These are phyloP conservation scores for Orchesella cincta DNA, from an alignment of 1,140 invertebrate genomes.

Conservation along the genomic window DNA sequence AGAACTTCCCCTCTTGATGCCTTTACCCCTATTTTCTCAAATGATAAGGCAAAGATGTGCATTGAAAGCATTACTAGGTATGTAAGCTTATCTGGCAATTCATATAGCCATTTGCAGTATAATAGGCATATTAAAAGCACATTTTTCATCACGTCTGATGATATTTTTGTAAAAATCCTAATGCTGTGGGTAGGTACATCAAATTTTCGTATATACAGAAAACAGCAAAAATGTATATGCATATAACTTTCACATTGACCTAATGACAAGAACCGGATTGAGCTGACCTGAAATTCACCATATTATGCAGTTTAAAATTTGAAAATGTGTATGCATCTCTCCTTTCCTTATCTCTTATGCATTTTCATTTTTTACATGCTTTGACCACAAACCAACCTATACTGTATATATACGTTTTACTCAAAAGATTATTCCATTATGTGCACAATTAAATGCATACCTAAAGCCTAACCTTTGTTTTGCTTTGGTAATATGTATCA, in stretches of 20 bases:
- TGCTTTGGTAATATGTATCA: too few species aligned
- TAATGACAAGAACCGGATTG: conserved; percentile 39
- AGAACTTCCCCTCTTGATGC: background rate
- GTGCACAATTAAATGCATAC: too few species aligned
- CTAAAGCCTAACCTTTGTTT: too few species aligned
- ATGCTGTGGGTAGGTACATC: too few species aligned
- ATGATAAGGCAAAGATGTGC: background rate
- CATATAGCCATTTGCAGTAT: too few species aligned
- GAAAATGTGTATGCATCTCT: background rate
- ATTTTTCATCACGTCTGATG: too few species aligned
- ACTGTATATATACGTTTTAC: too few species aligned
- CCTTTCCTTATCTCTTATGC: background rate
- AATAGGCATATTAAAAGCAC: too few species aligned
- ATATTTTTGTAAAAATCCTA: too few species aligned
- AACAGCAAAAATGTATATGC: background rate
- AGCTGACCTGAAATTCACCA: conserved; percentile 27
- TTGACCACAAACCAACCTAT: background rate
- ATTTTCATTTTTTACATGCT: background rate
- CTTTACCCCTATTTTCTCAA: background rate
- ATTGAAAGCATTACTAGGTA: background rate
- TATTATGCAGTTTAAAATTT: conserved; percentile 20
- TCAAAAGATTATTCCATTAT: too few species aligned
- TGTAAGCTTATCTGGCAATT: too few species aligned
- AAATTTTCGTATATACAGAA: background rate
- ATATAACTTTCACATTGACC: conserved; percentile 44